phyloP scores from a whole-genome alignment of 2,888 invertebrate genomes.

The Plusia festucae region DNA sequence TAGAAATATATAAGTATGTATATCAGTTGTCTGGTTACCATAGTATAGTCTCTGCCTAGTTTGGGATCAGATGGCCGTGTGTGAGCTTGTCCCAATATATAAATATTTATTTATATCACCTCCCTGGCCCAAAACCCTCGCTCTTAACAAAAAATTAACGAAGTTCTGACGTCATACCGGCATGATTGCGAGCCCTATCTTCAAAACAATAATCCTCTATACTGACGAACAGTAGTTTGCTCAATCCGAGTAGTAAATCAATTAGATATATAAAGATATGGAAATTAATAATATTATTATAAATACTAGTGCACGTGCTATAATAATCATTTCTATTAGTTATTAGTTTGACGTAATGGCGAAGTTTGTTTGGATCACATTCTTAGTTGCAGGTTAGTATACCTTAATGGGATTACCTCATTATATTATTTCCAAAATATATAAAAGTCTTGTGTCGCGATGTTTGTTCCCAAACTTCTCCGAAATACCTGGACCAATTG shows the following conservation, averaged over 20 bases:
- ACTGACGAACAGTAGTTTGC: not conserved
- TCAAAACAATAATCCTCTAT: not conserved
- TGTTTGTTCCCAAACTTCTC: no score
- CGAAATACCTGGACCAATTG: no score
- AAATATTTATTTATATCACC: no score
- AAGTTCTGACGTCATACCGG: not conserved
- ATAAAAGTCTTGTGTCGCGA: no score
- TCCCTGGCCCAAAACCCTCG: no score
- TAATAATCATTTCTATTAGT: conserved; percentile 3
- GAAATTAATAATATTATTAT: conserved; percentile 19
- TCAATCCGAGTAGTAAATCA: conserved; percentile 32
- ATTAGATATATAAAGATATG: conserved; percentile 5
- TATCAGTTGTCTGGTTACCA: no score
- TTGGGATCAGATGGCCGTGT: no score
- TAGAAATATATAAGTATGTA: no score
- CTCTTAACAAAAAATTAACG: no score
- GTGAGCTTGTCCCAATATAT: not conserved
- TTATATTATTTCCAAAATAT: no score
- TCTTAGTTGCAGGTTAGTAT: conserved; percentile 37
- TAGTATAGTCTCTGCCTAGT: no score
- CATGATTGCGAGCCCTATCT: not conserved
- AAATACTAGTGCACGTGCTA: conserved; percentile 22
- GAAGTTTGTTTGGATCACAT: conserved; percentile 28
- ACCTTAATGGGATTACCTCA: not conserved
- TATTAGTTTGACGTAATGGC: conserved; percentile 25